Percentiles rank a stretch among this genome's conserved stretches.
These are phyloP conservation scores for Apteryx owenii DNA, from an alignment of 2,113 vertebrate genomes.

Conservation along the genomic window DNA sequence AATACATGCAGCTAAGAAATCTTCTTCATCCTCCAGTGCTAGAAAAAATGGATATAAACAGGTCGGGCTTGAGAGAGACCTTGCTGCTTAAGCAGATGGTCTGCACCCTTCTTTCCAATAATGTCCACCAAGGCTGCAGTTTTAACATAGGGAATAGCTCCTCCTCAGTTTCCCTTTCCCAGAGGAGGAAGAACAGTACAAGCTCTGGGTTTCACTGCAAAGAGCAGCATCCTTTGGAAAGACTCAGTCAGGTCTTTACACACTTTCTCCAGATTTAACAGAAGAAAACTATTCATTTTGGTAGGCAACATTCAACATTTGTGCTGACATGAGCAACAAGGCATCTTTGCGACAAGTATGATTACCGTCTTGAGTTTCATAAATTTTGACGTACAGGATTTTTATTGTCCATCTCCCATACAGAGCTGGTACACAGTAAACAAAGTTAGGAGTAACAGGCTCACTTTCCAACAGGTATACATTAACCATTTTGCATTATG, in stretches of 20 bases:
- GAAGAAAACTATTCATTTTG: not conserved
- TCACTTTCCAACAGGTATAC: not conserved
- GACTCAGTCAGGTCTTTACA: rapidly evolving
- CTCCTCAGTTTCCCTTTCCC: not conserved
- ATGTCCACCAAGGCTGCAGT: not conserved
- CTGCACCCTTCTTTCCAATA: not conserved
- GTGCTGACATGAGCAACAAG: not conserved
- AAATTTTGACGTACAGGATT: not conserved
- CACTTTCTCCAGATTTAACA: not conserved
- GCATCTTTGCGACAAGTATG: rapidly evolving
- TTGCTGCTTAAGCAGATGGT: not conserved
- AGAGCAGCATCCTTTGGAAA: not conserved
- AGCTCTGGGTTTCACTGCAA: not conserved
- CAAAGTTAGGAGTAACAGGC: not conserved
- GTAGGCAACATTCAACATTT: not conserved
- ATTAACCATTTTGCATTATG: rapidly evolving
- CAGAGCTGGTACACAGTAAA: not conserved
- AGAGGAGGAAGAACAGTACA: not conserved
- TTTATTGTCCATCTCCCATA: not conserved
- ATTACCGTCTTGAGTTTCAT: not conserved
- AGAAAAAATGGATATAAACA: not conserved
- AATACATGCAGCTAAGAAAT: not conserved
- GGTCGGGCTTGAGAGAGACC: not conserved
- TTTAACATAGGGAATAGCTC: not conserved
- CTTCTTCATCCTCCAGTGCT: not conserved